These are phyloP conservation scores for Pachyrhynchus sulphureomaculatus DNA, from an alignment of 1,140 invertebrate species.

Conservation along the genomic window DNA sequence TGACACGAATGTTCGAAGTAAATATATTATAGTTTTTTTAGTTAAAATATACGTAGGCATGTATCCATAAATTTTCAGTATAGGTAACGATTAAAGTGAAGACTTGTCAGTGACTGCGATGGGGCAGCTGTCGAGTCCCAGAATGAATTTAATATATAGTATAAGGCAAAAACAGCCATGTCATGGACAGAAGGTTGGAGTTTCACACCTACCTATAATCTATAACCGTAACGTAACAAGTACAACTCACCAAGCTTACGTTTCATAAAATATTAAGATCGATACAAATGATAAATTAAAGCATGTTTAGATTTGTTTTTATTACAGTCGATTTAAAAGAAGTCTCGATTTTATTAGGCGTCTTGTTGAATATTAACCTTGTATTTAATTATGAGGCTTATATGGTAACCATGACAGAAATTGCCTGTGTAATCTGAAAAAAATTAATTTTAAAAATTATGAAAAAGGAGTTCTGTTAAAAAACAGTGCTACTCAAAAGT, in stretches of 20 bases:
- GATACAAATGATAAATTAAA: slow-evolving; percentile 16
- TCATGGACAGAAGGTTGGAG: slow-evolving; percentile 42
- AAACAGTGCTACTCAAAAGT: no score
- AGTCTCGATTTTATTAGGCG: no score
- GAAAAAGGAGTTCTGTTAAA: no score
- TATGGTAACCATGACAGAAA: no score
- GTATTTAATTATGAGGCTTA: no score
- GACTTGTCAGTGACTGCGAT: slow-evolving; percentile 11
- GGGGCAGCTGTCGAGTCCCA: slow-evolving; percentile 33
- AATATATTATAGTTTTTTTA: slow-evolving; percentile 5
- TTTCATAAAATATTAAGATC: slow-evolving; percentile 33
- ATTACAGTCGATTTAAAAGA: no score
- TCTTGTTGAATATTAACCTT: no score
- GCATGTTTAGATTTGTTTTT: no score
- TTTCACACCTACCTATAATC: slow-evolving; percentile 43
- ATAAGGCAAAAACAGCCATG: slow-evolving; percentile 32
- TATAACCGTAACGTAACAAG: slow-evolving; percentile 32
- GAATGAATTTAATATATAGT: slow-evolving; percentile 42
- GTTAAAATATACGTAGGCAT: neutral
- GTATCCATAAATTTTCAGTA: slow-evolving; percentile 9
- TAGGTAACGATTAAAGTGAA: slow-evolving; percentile 17
- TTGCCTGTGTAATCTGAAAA: no score
- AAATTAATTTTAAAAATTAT: no score
- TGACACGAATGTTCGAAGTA: neutral
- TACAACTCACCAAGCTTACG: slow-evolving; percentile 31